Percentiles rank a stretch among this genome's conserved stretches.
These are phyloP conservation scores for Motacilla alba DNA, from an alignment of 2,113 vertebrate genomes.

Conservation along the genomic window DNA sequence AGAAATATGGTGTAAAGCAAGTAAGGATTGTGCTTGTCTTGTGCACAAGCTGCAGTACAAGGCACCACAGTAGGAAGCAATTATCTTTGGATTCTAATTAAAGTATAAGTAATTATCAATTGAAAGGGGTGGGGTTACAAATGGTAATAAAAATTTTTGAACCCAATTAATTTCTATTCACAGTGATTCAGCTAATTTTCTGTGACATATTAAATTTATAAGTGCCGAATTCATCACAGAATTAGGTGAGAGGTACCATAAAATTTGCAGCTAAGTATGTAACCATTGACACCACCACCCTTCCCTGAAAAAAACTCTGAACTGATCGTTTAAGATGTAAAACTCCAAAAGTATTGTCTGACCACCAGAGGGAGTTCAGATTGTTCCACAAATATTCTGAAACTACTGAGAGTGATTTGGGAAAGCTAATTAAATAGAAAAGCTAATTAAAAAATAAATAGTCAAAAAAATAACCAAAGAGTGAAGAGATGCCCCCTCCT, in stretches of 20 bases:
- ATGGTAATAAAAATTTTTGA: accelerated
- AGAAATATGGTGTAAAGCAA: accelerated
- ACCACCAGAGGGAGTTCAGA: constrained; percentile 44
- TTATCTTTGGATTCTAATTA: background rate
- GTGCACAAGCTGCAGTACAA: background rate
- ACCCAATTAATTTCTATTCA: background rate
- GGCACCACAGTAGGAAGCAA: background rate
- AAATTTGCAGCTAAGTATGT: background rate
- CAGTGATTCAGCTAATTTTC: background rate
- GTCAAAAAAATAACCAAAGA: background rate
- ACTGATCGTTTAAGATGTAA: background rate
- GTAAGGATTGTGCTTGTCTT: background rate
- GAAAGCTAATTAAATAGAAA: background rate
- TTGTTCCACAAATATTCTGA: background rate
- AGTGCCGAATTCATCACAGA: background rate
- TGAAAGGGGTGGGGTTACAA: background rate
- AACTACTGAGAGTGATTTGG: background rate
- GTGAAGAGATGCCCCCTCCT: background rate
- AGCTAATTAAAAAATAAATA: background rate
- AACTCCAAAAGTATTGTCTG: background rate
- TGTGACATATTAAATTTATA: background rate
- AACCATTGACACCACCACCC: background rate
- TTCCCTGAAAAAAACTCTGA: background rate
- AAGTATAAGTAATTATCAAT: background rate
- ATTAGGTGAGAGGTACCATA: background rate